Evolutionary conservation across 1,140 invertebrate species (phyloP).

Genomic region (Cheumatopsyche charites): DNA sequence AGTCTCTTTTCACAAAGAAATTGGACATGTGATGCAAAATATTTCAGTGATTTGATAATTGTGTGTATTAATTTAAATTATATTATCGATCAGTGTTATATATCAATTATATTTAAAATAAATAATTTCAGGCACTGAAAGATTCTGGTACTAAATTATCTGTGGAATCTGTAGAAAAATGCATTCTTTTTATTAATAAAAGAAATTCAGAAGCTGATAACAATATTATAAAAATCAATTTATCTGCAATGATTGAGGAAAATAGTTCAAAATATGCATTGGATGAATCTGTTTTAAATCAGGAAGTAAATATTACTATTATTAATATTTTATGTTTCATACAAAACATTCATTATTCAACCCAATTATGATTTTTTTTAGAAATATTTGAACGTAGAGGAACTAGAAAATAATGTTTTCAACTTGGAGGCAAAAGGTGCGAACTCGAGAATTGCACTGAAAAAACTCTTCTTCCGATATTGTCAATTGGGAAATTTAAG

Average conservation of each 20-base stretch:
- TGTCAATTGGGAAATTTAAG: conserved; percentile 58
- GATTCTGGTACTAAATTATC: conserved; percentile 55
- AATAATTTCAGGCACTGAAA: conserved; percentile 52
- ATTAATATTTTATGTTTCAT: too few species aligned
- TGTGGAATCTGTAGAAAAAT: conserved; percentile 53
- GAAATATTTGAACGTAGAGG: conserved; percentile 61
- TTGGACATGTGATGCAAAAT: conserved; percentile 39
- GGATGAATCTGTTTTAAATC: not conserved
- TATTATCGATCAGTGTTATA: conserved; percentile 31
- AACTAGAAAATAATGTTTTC: conserved; percentile 60
- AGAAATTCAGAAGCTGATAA: conserved; percentile 21
- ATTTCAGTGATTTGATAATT: conserved; percentile 47
- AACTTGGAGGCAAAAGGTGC: conserved; percentile 63
- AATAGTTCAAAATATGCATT: not conserved
- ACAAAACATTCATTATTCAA: too few species aligned
- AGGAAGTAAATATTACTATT: not conserved
- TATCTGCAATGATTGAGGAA: conserved; percentile 51
- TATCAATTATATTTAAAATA: conserved; percentile 26
- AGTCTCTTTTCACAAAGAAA: conserved; percentile 44
- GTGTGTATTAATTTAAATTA: conserved; percentile 43
- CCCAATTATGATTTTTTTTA: conserved; percentile 50
- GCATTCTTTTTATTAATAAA: conserved; percentile 49
- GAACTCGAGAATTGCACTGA: conserved; percentile 63
- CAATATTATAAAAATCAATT: conserved; percentile 52
- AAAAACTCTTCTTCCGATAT: conserved; percentile 61